A percentile compares a stretch with the other conserved stretches of the same genome.
These are phyloP conservation scores for Panthera leo DNA, from an alignment of 2,113 vertebrate species.

Conservation along the genomic window DNA sequence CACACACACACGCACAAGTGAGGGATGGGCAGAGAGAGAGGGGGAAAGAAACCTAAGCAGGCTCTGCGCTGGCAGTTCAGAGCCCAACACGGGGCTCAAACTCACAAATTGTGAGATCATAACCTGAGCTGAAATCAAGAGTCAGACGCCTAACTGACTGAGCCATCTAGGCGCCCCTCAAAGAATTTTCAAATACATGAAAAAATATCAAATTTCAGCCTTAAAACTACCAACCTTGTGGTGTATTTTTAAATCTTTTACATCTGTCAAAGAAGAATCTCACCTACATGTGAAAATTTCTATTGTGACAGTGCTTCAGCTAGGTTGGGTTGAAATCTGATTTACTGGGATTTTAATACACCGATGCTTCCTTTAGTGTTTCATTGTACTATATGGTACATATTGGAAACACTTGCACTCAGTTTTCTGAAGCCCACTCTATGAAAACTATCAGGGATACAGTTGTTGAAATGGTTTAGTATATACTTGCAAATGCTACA, in stretches of 20 bases:
- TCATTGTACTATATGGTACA: not conserved
- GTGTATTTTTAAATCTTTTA: not conserved
- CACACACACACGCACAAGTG: too few species aligned
- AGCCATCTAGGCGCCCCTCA: not conserved
- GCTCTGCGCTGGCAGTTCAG: too few species aligned
- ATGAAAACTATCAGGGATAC: not conserved
- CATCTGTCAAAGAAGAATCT: not conserved
- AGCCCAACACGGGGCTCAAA: too few species aligned
- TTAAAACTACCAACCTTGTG: not conserved
- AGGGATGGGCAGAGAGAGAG: too few species aligned
- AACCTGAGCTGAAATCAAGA: too few species aligned
- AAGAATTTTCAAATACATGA: conserved; percentile 18
- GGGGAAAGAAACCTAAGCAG: too few species aligned
- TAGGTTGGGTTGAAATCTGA: not conserved
- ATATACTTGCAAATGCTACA: conserved; percentile 21
- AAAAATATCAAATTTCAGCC: not conserved
- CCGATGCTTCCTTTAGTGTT: not conserved
- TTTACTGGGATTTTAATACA: not conserved
- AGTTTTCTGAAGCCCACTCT: not conserved
- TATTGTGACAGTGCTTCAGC: not conserved
- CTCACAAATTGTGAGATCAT: too few species aligned
- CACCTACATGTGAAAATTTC: not conserved
- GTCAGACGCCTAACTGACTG: too few species aligned
- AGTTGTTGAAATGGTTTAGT: conserved; percentile 21
- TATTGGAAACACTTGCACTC: not conserved